phyloP scores from a whole-genome alignment of 53 echinoderm and acorn worm genomes.

The Henricia sp. region DNA sequence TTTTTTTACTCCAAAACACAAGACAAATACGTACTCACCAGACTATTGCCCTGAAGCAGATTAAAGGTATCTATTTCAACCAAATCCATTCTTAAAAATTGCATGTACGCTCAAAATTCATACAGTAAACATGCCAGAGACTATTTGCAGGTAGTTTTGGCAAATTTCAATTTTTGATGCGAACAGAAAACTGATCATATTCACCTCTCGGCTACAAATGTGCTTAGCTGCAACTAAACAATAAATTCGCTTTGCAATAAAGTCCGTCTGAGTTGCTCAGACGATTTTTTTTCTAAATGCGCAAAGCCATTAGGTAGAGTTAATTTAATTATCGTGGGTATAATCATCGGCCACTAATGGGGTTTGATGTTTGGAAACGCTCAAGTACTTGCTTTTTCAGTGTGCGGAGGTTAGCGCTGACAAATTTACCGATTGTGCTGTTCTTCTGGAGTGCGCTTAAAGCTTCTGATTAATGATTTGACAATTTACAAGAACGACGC shows the following conservation, averaged over 20 bases:
- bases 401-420: background rate
- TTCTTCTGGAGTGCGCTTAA: background rate
- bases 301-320: background rate
- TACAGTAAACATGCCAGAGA: background rate
- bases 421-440: background rate
- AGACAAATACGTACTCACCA: constrained; percentile 33
- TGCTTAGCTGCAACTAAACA: background rate
- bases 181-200: background rate
- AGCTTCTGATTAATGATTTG: background rate
- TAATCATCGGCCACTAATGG: background rate
- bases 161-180: too few species aligned
- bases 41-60: background rate
- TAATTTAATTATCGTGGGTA: constrained; percentile 27
- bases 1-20: too few species aligned
- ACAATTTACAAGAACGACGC: background rate
- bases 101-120: background rate
- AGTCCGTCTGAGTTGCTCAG: background rate
- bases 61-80: background rate
- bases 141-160: too few species aligned
- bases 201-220: background rate
- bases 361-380: constrained; percentile 13
- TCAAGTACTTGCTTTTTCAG: background rate
- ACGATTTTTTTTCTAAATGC: background rate
- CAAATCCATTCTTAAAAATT: background rate
- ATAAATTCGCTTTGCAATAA: background rate